A percentile compares a stretch with the other conserved stretches of the same genome.
These are phyloP conservation scores for Lepus timidus DNA, from an alignment of 2,113 vertebrate genomes.

Conservation along the genomic window DNA sequence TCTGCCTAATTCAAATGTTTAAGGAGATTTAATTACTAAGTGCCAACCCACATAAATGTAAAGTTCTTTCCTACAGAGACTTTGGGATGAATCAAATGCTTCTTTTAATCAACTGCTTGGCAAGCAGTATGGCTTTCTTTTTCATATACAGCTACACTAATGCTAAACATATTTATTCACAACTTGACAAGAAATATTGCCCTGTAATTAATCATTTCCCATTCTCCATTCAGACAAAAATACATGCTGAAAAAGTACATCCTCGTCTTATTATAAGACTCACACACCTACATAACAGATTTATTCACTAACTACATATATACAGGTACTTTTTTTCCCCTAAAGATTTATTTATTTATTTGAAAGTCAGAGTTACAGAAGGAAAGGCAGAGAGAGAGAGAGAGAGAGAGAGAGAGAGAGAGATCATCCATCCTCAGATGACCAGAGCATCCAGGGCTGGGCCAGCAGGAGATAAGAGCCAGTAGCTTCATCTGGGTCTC, in stretches of 20 bases:
- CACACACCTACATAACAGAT: slow-evolving; percentile 86
- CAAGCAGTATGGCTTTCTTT: slow-evolving; percentile 83
- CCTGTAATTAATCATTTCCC: slow-evolving; percentile 89
- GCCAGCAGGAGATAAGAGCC: too few species aligned
- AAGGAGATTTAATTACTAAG: slow-evolving; percentile 86
- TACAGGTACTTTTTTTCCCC: slow-evolving; percentile 80
- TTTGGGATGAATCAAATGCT: slow-evolving; percentile 83
- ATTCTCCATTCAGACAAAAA: slow-evolving; percentile 83
- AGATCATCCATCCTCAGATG: too few species aligned
- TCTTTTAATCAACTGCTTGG: slow-evolving; percentile 87
- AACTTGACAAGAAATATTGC: slow-evolving; percentile 87
- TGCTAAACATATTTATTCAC: slow-evolving; percentile 88
- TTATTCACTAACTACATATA: slow-evolving; percentile 91
- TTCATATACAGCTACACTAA: slow-evolving; percentile 88
- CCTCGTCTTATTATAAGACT: slow-evolving; percentile 77
- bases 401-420: too few species aligned
- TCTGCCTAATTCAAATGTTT: slow-evolving; percentile 87
- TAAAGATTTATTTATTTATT: too few species aligned
- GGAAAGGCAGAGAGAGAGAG: too few species aligned
- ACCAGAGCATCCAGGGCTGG: too few species aligned
- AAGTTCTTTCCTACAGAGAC: slow-evolving; percentile 86
- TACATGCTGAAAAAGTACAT: slow-evolving; percentile 74
- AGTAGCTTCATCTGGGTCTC: too few species aligned
- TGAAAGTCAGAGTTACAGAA: too few species aligned
- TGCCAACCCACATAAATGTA: slow-evolving; percentile 83